Evolutionary conservation across 2,888 invertebrate genomes (phyloP).

Genomic region (Tyria jacobaeae): DNA sequence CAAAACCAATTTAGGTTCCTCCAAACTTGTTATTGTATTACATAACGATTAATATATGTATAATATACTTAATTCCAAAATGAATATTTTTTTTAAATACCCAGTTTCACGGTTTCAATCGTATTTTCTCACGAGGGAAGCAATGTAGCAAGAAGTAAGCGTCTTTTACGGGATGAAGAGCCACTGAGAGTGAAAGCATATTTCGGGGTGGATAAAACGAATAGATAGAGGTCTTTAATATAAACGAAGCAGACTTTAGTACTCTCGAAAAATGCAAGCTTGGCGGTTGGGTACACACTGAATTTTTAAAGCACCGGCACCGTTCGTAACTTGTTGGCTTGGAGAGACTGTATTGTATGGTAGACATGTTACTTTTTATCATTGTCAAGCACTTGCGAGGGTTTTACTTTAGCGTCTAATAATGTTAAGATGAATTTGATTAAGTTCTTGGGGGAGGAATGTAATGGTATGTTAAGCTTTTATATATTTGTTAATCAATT

Average conservation of each 20-base stretch:
- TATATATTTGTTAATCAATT: too few species aligned
- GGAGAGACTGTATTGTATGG: constrained; percentile 50
- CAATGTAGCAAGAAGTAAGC: constrained; percentile 43
- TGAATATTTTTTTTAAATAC: not conserved
- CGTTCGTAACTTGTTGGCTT: constrained; percentile 57
- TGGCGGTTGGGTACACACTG: constrained; percentile 75
- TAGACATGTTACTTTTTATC: constrained; percentile 37
- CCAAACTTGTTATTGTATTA: too few species aligned
- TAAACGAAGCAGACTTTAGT: constrained; percentile 86
- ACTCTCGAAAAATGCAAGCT: constrained; percentile 84
- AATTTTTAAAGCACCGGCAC: constrained; percentile 76
- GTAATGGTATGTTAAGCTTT: not conserved
- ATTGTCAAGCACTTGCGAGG: not conserved
- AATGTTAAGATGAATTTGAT: not conserved
- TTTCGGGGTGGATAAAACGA: constrained; percentile 83
- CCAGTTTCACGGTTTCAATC: not conserved
- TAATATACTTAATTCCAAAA: too few species aligned
- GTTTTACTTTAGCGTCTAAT: not conserved
- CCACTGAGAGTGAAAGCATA: constrained; percentile 80
- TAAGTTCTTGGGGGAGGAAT: not conserved
- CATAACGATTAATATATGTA: too few species aligned
- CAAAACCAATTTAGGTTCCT: too few species aligned
- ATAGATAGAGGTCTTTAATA: constrained; percentile 86
- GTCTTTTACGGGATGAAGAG: constrained; percentile 68
- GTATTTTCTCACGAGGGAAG: constrained; percentile 25